Percentiles rank a stretch among this genome's conserved stretches.
These are phyloP conservation scores for Merops nubicus DNA, from an alignment of 2,113 vertebrate species.

Conservation along the genomic window DNA sequence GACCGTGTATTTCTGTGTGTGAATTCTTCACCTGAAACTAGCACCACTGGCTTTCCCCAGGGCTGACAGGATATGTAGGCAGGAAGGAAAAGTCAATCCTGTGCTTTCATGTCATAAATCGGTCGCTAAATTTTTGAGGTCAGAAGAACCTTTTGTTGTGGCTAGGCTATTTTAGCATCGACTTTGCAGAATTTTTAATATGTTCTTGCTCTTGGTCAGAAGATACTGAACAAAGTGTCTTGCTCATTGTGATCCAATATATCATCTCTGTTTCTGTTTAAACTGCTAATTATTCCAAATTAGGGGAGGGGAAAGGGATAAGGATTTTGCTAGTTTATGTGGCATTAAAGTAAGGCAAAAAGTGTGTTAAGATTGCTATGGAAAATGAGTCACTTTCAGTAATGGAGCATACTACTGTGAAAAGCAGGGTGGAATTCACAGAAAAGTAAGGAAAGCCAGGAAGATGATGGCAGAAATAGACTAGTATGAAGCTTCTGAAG, in stretches of 20 bases:
- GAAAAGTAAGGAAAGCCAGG: neutral
- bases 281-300: neutral
- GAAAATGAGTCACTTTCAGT: neutral
- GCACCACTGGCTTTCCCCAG: neutral
- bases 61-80: neutral
- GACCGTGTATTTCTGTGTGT: neutral
- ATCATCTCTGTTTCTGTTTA: neutral
- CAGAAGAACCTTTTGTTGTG: slow-evolving; percentile 43
- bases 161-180: neutral
- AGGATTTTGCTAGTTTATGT: neutral
- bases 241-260: neutral
- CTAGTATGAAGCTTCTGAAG: neutral
- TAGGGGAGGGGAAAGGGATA: neutral
- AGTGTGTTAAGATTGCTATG: neutral
- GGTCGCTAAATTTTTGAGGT: slow-evolving; percentile 28
- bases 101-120: neutral
- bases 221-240: neutral
- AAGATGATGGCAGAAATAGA: neutral
- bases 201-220: slow-evolving; percentile 15
- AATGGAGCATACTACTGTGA: neutral
- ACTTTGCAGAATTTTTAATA: neutral
- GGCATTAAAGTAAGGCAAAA: neutral
- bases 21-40: neutral
- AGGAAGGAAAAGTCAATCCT: slow-evolving; percentile 16
- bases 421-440: neutral